Conservation (phyloP, 2,113 vertebrate species). For the Indicator indicator region DNA sequence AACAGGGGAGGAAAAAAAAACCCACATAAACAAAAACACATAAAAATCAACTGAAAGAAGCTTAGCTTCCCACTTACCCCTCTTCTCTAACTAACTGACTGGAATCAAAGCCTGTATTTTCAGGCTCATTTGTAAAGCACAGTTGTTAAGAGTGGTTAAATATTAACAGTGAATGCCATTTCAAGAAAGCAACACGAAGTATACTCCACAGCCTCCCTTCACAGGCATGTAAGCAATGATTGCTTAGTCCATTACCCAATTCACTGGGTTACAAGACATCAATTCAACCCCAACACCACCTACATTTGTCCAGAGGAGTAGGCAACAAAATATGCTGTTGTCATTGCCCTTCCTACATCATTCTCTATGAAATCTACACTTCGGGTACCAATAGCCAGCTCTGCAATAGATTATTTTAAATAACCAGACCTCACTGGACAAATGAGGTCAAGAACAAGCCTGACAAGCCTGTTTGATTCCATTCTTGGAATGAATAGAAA, state of each 20-base stretch:
- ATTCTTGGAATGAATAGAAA: not conserved
- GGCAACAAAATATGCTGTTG: not conserved
- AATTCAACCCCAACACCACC: not conserved
- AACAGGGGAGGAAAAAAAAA: not conserved
- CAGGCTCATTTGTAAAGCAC: conserved; percentile 38
- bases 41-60: not conserved
- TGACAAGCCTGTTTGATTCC: not conserved
- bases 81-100: not conserved
- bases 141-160: conserved; percentile 46
- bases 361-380: not conserved
- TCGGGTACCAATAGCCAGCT: not conserved
- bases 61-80: not conserved
- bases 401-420: not conserved
- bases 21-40: not conserved
- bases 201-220: not conserved
- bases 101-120: conserved; percentile 18
- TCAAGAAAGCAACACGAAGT: conserved; percentile 22
- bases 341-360: not conserved
- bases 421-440: not conserved
- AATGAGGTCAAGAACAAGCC: not conserved
- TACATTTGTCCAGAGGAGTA: not conserved
- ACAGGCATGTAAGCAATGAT: not conserved
- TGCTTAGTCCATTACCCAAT: not conserved
- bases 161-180: not conserved
- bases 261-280: not conserved